phyloP scores from a whole-genome alignment of 2,797 vertebrate species.

The Petrocephalus sullivani region DNA sequence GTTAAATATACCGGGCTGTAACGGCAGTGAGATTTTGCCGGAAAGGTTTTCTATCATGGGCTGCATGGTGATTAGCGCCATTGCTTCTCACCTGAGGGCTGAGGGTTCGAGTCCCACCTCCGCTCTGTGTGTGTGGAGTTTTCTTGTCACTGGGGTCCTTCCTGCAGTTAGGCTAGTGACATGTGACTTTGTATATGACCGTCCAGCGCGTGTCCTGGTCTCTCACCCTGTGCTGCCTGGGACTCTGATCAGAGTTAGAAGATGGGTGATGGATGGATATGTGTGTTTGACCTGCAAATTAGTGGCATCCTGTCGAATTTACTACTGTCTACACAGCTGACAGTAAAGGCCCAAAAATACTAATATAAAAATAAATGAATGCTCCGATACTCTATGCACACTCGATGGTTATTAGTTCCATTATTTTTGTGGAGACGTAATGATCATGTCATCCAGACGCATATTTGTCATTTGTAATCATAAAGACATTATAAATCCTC shows the following conservation, averaged over 20 bases:
- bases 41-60: not conserved
- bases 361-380: constrained; percentile 6
- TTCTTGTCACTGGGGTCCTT: not conserved
- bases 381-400: not conserved
- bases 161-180: not conserved
- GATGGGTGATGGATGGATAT: not conserved
- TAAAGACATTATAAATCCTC: not conserved
- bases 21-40: not conserved
- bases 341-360: not conserved
- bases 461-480: not conserved
- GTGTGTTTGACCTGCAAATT: not conserved
- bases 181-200: not conserved
- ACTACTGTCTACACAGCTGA: not conserved
- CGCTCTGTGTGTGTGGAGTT: not conserved
- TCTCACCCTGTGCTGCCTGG: not conserved
- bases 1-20: constrained; percentile 8
- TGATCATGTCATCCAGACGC: not conserved
- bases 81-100: not conserved
- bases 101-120: not conserved
- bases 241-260: not conserved
- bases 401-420: not conserved
- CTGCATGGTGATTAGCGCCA: not conserved
- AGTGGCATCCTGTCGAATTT: not conserved
- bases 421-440: not conserved
- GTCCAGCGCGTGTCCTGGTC: not conserved